Evolutionary conservation across 1,140 invertebrate genomes (phyloP).

Genomic region (Drosophila lini): DNA sequence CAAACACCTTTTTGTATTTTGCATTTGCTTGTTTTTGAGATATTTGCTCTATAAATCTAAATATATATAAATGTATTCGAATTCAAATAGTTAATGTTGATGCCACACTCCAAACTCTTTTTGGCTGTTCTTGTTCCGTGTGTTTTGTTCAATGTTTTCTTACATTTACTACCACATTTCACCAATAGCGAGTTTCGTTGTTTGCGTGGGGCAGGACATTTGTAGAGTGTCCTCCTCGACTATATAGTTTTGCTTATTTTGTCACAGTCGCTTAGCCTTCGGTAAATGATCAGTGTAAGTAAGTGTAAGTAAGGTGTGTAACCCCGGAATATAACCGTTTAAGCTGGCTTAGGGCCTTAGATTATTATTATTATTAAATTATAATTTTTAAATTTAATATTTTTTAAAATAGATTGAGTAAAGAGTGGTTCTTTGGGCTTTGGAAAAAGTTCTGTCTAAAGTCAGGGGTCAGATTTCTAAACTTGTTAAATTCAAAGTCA

Average conservation of each 20-base stretch:
- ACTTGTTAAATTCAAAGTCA: background rate
- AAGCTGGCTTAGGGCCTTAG: conserved; percentile 5
- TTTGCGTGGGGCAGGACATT: conserved; percentile 36
- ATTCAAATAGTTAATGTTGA: conserved; percentile 34
- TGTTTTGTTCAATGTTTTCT: conserved; percentile 53
- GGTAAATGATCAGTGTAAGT: conserved; percentile 45
- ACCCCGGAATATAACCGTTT: background rate
- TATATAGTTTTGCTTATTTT: conserved; percentile 32
- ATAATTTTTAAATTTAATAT: background rate
- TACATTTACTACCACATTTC: conserved; percentile 30
- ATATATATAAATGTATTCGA: conserved; percentile 38
- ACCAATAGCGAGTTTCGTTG: conserved; percentile 32
- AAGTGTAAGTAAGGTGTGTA: conserved; percentile 50
- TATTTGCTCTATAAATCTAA: conserved; percentile 21
- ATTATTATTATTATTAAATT: background rate
- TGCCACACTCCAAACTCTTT: conserved; percentile 39
- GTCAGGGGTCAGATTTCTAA: background rate
- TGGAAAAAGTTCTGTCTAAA: background rate
- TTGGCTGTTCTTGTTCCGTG: conserved; percentile 57
- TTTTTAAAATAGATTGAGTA: conserved; percentile 52
- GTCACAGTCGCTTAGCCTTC: conserved; percentile 27
- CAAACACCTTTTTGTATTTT: conserved; percentile 51
- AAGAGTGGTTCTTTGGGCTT: conserved; percentile 27
- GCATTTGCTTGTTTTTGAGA: conserved; percentile 70
- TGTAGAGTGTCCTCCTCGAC: conserved; percentile 41